Conservation (phyloP, 2,113 vertebrate species). For the Australoheros scitulus region DNA sequence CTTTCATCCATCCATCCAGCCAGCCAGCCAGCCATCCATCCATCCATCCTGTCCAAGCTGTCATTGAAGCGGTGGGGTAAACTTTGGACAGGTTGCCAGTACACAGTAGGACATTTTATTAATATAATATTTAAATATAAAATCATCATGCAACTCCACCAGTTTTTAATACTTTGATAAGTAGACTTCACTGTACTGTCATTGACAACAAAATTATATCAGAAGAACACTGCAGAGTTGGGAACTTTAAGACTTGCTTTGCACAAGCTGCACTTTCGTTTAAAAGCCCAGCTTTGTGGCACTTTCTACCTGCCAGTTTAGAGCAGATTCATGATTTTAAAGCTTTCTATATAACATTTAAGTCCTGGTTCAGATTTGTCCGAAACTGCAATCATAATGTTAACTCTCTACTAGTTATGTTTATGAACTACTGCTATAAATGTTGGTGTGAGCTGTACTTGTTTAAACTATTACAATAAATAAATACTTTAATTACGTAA, state of each 20-base stretch:
- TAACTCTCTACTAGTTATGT: too few species aligned
- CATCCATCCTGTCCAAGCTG: neutral
- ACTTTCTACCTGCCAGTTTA: too few species aligned
- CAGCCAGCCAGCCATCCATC: neutral
- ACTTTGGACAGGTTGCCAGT: neutral
- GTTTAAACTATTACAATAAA: neutral
- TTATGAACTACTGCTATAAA: neutral
- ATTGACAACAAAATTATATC: neutral
- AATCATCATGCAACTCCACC: too few species aligned
- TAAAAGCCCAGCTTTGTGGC: too few species aligned
- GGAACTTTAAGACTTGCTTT: neutral
- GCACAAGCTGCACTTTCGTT: too few species aligned
- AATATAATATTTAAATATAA: too few species aligned
- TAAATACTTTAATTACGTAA: neutral
- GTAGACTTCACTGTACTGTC: too few species aligned
- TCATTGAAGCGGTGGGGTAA: fast-evolving
- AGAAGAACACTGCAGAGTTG: neutral
- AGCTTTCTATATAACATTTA: too few species aligned
- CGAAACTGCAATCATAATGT: neutral
- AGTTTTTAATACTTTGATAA: too few species aligned
- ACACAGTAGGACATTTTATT: too few species aligned
- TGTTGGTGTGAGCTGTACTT: neutral
- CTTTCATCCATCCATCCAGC: neutral
- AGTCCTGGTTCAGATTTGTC: neutral
- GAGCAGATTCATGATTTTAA: too few species aligned